Evolutionary conservation across 1,140 invertebrate genomes (phyloP).

Genomic region (Heliconius nattereri): DNA sequence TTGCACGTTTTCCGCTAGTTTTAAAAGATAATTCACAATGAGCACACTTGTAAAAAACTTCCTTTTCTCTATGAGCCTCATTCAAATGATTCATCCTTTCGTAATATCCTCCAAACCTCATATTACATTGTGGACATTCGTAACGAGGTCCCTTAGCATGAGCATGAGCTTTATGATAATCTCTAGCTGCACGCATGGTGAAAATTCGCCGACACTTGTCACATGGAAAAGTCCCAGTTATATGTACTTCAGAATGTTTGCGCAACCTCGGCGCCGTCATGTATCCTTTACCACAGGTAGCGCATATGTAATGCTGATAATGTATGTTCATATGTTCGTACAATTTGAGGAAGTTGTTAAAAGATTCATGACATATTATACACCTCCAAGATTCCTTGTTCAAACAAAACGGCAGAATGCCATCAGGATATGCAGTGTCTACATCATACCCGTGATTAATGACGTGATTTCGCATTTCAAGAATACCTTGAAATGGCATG

Average conservation of each 20-base stretch:
- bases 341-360: conserved; percentile 71
- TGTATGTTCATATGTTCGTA: conserved; percentile 79
- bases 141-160: conserved; percentile 69
- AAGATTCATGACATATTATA: conserved; percentile 60
- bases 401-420: conserved; percentile 64
- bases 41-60: conserved; percentile 62
- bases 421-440: conserved; percentile 60
- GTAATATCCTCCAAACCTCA: conserved; percentile 67
- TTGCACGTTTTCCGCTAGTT: conserved; percentile 66
- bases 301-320: conserved; percentile 77
- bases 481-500: conserved; percentile 44
- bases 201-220: conserved; percentile 64
- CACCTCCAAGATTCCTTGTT: conserved; percentile 69
- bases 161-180: conserved; percentile 64
- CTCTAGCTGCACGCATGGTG: conserved; percentile 63
- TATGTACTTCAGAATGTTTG: conserved; percentile 70
- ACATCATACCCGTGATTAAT: conserved; percentile 60
- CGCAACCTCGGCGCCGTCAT: conserved; percentile 69
- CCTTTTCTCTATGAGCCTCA: conserved; percentile 64
- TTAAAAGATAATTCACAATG: conserved; percentile 70
- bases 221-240: conserved; percentile 69
- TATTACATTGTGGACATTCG: conserved; percentile 68
- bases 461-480: conserved; percentile 60
- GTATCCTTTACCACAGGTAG: conserved; percentile 77
- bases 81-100: conserved; percentile 71